Evolutionary conservation across 2,888 invertebrate species (phyloP).

Genomic region (Latheticus oryzae): DNA sequence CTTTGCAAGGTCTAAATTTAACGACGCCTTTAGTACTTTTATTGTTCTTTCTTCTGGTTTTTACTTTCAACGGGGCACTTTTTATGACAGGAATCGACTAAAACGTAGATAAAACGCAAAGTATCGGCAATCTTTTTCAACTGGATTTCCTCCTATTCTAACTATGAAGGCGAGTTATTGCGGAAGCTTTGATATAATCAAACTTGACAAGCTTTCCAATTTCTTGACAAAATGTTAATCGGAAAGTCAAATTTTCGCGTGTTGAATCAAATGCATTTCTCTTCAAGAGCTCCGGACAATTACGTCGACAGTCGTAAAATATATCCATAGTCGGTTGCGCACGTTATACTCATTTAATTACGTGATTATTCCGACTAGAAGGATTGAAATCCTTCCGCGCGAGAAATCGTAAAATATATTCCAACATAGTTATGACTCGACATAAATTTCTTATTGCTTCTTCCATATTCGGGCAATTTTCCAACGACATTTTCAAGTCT

Average conservation of each 20-base stretch:
- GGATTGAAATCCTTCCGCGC: constrained; percentile 47
- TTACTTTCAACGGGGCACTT: constrained; percentile 54
- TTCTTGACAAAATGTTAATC: constrained; percentile 30
- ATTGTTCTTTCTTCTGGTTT: constrained; percentile 59
- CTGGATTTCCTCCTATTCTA: constrained; percentile 15
- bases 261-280: constrained; percentile 29
- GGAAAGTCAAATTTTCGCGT: too few relatives aligned
- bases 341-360: constrained; percentile 47
- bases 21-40: constrained; percentile 60
- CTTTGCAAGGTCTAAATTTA: constrained; percentile 59
- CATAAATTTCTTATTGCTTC: constrained; percentile 38
- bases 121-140: constrained; percentile 32
- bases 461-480: constrained; percentile 35
- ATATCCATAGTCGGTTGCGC: constrained; percentile 38
- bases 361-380: constrained; percentile 47
- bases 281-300: constrained; percentile 36
- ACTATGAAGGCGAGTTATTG: constrained; percentile 23
- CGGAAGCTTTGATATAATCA: constrained; percentile 23
- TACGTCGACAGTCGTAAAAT: constrained; percentile 37
- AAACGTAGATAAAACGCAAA: constrained; percentile 45
- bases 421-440: constrained; percentile 34
- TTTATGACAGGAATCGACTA: constrained; percentile 52
- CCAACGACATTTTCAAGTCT: constrained; percentile 33
- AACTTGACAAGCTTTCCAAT: too few relatives aligned
- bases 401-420: constrained; percentile 42